Evolutionary conservation across 2,888 invertebrate species (phyloP), one percentile per base, ranked within the genome.

Genomic region (Amphipoea lucens): DNA sequence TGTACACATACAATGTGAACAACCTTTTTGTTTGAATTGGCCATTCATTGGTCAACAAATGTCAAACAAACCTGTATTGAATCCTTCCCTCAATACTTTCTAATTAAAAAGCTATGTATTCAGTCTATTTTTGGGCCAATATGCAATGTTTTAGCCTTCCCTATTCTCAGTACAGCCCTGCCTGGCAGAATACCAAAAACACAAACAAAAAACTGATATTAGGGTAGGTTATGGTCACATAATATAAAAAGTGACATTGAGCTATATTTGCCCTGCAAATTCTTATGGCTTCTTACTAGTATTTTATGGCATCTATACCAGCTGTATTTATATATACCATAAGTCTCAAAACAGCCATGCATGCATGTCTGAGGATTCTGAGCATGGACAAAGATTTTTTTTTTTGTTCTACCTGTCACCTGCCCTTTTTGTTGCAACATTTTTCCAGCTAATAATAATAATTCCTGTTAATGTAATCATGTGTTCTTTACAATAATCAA

Each of bases 171-270:
- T 70, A 78, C 66, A 75, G 70, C 75, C 84, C 87, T 87, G 85
- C 88, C 84, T 88, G 89, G 89, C 90, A 82, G 40, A 72, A 76
- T 76, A 88, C 88, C 89, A 88, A 81, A 76, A 79, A 74, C 40
- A 42, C 57, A 36, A 74, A 45, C 48, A 72, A 87, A 85, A 85
- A 82, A 86, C 75, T 72, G 11, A 63, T 65, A 76, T 79, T 81
- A 67, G 74, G 83, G 57, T 84, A 84, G 81, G 88, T 79, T 87
- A 82, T 84, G 87, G 71, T 74, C 66, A 74, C 29, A 60, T 40
- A 72, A 20, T 76, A 17, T 40, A 54, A 79, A 74, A 87, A 68
- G 36, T 78, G 81, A 69, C 76, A 76, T 70, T 78, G 83, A 84
- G 68, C 66, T 84, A 67, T 74, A 77, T 70, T 76, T 78, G 63